Percentiles rank a stretch among this genome's conserved stretches.
These are phyloP conservation scores for Capreolus pygargus DNA, from an alignment of 2,113 vertebrate genomes.

Conservation along the genomic window DNA sequence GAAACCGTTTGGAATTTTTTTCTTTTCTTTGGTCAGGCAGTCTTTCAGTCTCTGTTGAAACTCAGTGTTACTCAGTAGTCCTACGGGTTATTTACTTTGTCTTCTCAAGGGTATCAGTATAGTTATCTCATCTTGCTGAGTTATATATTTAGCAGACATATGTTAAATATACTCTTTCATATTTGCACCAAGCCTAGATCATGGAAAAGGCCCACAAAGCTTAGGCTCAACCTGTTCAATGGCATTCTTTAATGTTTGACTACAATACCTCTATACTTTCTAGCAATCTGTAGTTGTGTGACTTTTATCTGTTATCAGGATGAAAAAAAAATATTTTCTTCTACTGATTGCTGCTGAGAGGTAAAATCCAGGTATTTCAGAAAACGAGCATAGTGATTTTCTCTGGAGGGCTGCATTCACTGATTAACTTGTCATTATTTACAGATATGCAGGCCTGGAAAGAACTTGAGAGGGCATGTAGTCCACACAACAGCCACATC, in stretches of 20 bases:
- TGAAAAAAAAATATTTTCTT: slow-evolving; percentile 40
- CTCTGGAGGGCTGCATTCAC: background rate
- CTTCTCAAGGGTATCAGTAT: background rate
- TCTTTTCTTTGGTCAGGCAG: background rate
- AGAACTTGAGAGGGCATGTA: background rate
- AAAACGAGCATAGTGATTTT: background rate
- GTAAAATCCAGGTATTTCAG: background rate
- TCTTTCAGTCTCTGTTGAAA: background rate
- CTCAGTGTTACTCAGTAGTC: background rate
- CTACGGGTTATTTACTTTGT: background rate
- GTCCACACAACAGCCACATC: background rate
- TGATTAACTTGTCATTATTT: slow-evolving; percentile 10
- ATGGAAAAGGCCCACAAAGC: background rate
- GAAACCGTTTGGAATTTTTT: background rate
- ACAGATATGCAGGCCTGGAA: background rate
- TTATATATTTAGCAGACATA: background rate
- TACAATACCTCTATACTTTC: background rate
- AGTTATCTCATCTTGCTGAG: background rate
- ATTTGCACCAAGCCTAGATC: background rate
- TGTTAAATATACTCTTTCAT: background rate
- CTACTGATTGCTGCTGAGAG: background rate
- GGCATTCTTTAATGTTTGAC: background rate
- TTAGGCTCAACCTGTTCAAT: background rate
- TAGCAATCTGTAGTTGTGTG: background rate
- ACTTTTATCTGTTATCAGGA: background rate